These are phyloP conservation scores for Rallus limicola DNA, from an alignment of 2,113 vertebrate species.

Conservation along the genomic window DNA sequence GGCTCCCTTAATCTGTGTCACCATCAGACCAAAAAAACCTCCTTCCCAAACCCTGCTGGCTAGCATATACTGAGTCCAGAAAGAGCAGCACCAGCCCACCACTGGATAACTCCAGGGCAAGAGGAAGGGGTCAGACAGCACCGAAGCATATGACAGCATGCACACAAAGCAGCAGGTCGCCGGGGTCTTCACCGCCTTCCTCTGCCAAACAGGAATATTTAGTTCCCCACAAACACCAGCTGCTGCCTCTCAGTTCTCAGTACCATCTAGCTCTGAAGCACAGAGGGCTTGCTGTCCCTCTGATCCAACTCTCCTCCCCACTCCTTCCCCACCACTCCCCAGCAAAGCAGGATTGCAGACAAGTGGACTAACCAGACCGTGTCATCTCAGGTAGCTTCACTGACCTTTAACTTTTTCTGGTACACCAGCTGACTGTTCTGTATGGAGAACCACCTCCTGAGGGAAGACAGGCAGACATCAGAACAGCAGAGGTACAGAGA, in stretches of 20 bases:
- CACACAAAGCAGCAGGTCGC: not conserved
- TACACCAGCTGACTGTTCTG: conserved; percentile 99
- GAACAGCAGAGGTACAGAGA: not conserved
- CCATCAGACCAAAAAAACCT: not conserved
- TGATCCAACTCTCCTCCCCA: not conserved
- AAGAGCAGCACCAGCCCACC: not conserved
- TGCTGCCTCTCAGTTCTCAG: not conserved
- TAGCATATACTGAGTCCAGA: not conserved
- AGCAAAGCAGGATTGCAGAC: not conserved
- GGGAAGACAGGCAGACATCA: not conserved
- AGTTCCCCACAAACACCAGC: not conserved
- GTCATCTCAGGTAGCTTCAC: not conserved
- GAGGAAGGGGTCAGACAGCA: not conserved
- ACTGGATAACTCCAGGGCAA: not conserved
- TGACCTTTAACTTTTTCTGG: conserved; percentile 96
- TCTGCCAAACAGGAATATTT: not conserved
- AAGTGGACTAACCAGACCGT: not conserved
- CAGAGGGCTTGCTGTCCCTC: not conserved
- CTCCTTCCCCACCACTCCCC: not conserved
- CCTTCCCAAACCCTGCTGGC: not conserved
- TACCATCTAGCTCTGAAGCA: not conserved
- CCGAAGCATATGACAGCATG: not conserved
- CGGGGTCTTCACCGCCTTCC: not conserved
- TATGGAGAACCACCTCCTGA: conserved; percentile 98
- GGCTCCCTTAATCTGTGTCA: not conserved